Conservation (phyloP, 2,113 vertebrate species). For the Alligator sinensis region DNA sequence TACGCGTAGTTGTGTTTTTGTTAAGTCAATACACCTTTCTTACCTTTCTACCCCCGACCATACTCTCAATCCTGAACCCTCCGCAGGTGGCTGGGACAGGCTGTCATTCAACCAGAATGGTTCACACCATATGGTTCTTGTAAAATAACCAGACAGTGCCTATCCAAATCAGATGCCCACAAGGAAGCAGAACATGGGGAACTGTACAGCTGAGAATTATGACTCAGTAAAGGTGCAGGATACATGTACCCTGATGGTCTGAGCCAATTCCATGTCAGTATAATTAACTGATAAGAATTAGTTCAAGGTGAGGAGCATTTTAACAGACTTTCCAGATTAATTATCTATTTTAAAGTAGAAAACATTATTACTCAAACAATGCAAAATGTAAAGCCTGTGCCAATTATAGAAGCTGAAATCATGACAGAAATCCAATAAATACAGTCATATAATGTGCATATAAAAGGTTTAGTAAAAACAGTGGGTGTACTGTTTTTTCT, state of each 20-base stretch:
- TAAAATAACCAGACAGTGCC: neutral
- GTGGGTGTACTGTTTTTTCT: constrained; percentile 21
- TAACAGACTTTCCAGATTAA: constrained; percentile 46
- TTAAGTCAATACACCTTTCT: no score
- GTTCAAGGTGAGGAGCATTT: constrained; percentile 1
- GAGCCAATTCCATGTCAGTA: neutral
- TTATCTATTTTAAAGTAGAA: constrained; percentile 39
- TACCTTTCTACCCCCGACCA: no score
- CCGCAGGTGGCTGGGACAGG: neutral
- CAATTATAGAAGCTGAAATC: constrained; percentile 43
- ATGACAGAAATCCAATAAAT: constrained; percentile 20
- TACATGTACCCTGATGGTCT: neutral
- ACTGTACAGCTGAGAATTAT: neutral
- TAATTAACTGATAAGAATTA: constrained; percentile 26
- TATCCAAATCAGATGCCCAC: neutral
- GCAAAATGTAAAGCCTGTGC: constrained; percentile 26
- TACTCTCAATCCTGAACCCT: no score
- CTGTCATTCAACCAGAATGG: neutral
- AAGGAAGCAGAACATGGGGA: neutral
- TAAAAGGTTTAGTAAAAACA: constrained; percentile 50
- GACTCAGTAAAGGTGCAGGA: neutral
- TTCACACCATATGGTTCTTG: neutral
- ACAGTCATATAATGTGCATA: constrained; percentile 49
- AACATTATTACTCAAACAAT: constrained; percentile 46
- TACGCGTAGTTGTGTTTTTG: no score